Percentiles rank a stretch among this genome's conserved stretches.
Conservation (phyloP, 2,113 vertebrate species). For the Gallinago undulata region DNA sequence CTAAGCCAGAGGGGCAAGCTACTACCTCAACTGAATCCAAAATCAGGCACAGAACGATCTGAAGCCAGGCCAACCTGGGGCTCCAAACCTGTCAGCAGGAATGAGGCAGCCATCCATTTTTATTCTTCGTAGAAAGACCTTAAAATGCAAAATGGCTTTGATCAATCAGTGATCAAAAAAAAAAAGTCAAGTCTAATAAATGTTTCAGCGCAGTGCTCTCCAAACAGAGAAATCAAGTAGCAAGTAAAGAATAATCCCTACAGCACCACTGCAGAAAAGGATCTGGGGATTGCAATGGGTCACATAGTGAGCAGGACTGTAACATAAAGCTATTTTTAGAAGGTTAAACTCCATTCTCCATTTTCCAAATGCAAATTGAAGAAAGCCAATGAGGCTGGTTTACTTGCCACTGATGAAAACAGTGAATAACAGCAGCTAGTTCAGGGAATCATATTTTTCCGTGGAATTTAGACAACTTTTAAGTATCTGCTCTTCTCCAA, state of each 20-base stretch:
- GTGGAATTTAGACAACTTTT: neutral
- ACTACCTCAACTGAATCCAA: neutral
- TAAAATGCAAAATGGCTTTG: neutral
- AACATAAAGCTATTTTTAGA: neutral
- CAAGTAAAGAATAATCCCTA: neutral
- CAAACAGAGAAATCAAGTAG: neutral
- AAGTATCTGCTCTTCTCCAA: neutral
- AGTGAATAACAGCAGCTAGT: neutral
- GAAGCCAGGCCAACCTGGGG: neutral
- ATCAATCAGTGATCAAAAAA: neutral
- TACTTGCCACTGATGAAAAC: neutral
- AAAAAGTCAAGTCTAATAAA: neutral
- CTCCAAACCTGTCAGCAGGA: neutral
- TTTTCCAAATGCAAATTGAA: neutral
- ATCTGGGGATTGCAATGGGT: neutral
- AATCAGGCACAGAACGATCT: neutral
- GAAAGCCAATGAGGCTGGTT: neutral
- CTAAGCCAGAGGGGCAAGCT: neutral
- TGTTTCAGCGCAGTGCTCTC: neutral
- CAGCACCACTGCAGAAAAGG: neutral
- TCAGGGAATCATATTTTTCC: neutral
- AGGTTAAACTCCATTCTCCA: neutral
- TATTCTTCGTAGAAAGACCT: neutral
- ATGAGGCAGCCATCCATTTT: neutral
- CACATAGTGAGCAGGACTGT: rapidly evolving